Conservation (phyloP, 2,888 invertebrate species). For the Leucozona laternaria region DNA sequence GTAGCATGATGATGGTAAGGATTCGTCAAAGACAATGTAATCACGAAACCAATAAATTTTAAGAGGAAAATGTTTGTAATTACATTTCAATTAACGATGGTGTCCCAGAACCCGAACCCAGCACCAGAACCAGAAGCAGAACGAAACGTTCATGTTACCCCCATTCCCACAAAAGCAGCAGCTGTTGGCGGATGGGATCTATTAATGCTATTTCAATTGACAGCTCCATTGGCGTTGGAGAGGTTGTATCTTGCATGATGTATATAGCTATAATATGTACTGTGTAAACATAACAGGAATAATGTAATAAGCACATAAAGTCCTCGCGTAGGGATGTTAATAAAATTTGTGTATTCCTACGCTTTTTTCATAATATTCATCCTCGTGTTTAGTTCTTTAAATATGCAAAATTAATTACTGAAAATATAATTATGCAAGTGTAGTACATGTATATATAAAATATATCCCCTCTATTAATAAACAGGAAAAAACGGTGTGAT, state of each 20-base stretch:
- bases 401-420: slow-evolving; percentile 14
- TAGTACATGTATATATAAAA: too few relatives aligned
- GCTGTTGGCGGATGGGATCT: slow-evolving; percentile 30
- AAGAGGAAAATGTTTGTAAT: slow-evolving; percentile 71
- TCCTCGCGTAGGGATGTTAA: slow-evolving; percentile 15
- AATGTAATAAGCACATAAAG: slow-evolving; percentile 31
- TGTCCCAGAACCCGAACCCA: slow-evolving; percentile 18
- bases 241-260: not conserved
- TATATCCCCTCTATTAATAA: too few relatives aligned
- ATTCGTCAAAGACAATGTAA: slow-evolving; percentile 64
- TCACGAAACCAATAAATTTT: slow-evolving; percentile 71
- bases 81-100: slow-evolving; percentile 66
- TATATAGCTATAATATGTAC: not conserved
- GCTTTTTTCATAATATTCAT: not conserved
- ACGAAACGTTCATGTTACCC: not conserved
- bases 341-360: slow-evolving; percentile 13
- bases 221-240: not conserved
- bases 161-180: slow-evolving; percentile 2
- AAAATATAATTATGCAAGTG: not conserved
- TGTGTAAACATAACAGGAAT: slow-evolving; percentile 22
- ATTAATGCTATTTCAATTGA: slow-evolving; percentile 42
- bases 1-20: slow-evolving; percentile 21
- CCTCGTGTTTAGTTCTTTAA: not conserved
- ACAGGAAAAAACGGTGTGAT: too few relatives aligned
- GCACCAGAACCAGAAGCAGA: not conserved